Base-by-base conservation (phyloP, 1,140 invertebrate species). In the Luehdorfia chinensis region DNA sequence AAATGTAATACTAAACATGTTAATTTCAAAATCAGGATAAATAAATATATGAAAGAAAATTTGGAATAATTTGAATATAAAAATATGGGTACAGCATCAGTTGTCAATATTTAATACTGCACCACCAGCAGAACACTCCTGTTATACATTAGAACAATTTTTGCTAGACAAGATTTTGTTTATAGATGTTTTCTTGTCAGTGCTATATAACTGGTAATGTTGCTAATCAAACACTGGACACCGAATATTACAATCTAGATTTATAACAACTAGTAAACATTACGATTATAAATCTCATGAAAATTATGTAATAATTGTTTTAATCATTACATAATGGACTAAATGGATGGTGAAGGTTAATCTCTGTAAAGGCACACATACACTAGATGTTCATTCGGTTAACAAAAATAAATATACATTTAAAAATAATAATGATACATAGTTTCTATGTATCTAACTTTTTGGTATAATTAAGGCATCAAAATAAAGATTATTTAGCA, bases 331-430 rank as follows among this genome's bases (percentile, higher is more conserved):
- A 60, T 59, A 46, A 51, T 76, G 70, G 68, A 75, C 71, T 70
- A 55, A 66, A 52, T 77, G 74, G 71, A 75, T 73, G 69, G 66
- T 75, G 63, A 65, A 55, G 49, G 57, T 66, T 67, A 53, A 59
- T 61, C 64, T 60, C 54, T 50, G 60, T 64, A 68, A 77, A 77
- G 74, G 74, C 74, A 77, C 74, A 66, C 56, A 51, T 50, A 60
- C 56, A 25, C 25, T 43, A 43, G 25, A 30, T 27, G 37, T 14
- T 30, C 27, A 37, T 7, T 30, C 30, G 14, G 18, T 43, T 31
- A 31, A 31, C 9, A 30, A 21, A 30, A 43, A 23, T 16, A 43
- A 30, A 19, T 37, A 15, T 33, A 37, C 12, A n/a, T n/a, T n/a
- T n/a, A n/a, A 21, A 21, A 21, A 21, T 37, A 36, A 5, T 21